phyloP scores from a whole-genome alignment of 2,797 vertebrate species.

The Enteromius unitaeniatus region DNA sequence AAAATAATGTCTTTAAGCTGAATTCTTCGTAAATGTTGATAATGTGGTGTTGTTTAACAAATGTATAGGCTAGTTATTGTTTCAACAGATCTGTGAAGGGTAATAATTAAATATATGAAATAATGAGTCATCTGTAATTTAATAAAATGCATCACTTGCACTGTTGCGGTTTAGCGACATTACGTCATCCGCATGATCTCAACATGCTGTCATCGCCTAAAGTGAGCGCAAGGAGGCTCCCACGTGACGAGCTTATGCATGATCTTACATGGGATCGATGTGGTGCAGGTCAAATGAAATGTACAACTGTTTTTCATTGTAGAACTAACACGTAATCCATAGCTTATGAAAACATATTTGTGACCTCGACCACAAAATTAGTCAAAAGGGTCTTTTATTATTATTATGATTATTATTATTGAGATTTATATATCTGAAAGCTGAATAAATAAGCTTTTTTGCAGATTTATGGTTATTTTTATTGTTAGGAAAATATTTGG shows the following conservation, averaged over 20 bases:
- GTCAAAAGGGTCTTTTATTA: neutral
- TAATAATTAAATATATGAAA: neutral
- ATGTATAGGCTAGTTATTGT: neutral
- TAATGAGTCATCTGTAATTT: neutral
- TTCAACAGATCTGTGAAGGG: neutral
- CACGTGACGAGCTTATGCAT: neutral
- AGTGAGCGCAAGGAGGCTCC: constrained; percentile 41
- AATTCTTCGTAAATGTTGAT: neutral
- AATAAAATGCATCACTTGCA: neutral
- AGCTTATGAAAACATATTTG: neutral
- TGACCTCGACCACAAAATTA: neutral
- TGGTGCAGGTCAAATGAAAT: neutral
- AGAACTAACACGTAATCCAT: neutral
- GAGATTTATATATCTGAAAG: neutral
- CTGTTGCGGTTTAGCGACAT: constrained; percentile 1
- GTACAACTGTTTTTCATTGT: neutral
- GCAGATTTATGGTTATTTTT: neutral
- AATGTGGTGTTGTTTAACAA: neutral
- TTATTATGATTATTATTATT: too few relatives aligned
- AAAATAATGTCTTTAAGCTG: neutral
- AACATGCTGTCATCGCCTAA: constrained; percentile 51
- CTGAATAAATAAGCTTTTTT: neutral
- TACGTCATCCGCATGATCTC: constrained; percentile 54
- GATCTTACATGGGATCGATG: neutral
- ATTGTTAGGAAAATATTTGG: neutral